Evolutionary conservation across 92 coral and sea anemone genomes (phyloP).

Genomic region (Desmophyllum pertusum): DNA sequence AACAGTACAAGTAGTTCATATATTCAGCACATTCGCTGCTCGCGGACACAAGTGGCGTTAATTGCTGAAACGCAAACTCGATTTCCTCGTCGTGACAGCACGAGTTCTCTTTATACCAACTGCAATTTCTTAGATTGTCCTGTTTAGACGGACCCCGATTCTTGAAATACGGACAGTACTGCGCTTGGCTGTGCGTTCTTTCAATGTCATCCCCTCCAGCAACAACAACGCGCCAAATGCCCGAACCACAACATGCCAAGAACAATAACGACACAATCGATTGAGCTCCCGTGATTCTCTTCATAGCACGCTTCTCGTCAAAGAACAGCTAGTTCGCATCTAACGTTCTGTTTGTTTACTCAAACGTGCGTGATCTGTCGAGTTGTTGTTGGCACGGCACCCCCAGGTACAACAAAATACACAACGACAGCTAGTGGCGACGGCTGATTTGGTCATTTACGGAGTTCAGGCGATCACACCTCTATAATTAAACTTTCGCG

Average conservation of each 20-base stretch:
- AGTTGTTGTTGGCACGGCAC: background rate
- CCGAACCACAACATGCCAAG: constrained; percentile 21
- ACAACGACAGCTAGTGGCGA: too few species aligned
- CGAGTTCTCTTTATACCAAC: constrained; percentile 91
- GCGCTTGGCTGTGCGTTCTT: background rate
- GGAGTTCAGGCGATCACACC: background rate
- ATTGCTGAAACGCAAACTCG: constrained; percentile 68
- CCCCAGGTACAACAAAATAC: background rate
- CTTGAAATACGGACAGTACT: constrained; percentile 95
- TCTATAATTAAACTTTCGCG: background rate
- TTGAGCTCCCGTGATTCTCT: background rate
- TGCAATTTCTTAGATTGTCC: constrained; percentile 80
- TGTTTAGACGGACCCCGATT: constrained; percentile 94
- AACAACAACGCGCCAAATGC: background rate
- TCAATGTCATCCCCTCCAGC: constrained; percentile 1
- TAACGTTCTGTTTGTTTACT: constrained; percentile 19
- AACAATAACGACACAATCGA: constrained; percentile 22
- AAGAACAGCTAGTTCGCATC: background rate
- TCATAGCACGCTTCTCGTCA: constrained; percentile 18
- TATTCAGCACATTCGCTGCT: constrained; percentile 63
- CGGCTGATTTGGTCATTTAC: background rate
- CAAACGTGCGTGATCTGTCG: constrained; percentile 17
- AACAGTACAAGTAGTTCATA: constrained; percentile 88
- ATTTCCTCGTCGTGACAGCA: constrained; percentile 91
- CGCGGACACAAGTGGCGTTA: constrained; percentile 80